phyloP scores from a whole-genome alignment of 2,888 invertebrate species.

The Melangyna quadrimaculata region DNA sequence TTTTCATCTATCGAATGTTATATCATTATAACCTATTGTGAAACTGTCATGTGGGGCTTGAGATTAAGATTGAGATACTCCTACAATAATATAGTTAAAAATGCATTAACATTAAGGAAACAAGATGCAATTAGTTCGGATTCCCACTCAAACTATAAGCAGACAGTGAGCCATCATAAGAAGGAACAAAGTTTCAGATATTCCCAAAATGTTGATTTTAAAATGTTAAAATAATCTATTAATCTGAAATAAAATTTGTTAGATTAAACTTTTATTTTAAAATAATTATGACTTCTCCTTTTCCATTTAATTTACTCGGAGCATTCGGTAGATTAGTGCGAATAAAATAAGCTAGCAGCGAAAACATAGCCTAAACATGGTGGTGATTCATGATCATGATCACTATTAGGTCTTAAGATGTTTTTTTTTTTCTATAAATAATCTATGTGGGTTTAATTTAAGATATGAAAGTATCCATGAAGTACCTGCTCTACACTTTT shows the following conservation, averaged over 20 bases:
- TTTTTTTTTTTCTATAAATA: neutral
- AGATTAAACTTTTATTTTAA: no score
- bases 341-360: neutral
- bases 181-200: neutral
- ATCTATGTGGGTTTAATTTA: slow-evolving; percentile 3
- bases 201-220: neutral
- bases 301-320: no score
- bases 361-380: neutral
- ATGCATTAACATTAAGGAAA: slow-evolving; percentile 25
- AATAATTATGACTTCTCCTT: no score
- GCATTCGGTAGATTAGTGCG: neutral
- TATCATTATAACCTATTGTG: neutral
- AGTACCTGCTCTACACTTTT: neutral
- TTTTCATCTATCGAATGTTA: neutral
- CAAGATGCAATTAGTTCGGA: slow-evolving; percentile 21
- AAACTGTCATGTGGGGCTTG: slow-evolving; percentile 33
- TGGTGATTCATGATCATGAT: slow-evolving; percentile 10
- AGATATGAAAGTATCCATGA: slow-evolving; percentile 27
- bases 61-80: slow-evolving; percentile 24
- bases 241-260: no score
- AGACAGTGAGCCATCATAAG: neutral
- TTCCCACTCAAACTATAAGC: slow-evolving; percentile 31
- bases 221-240: neutral
- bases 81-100: slow-evolving; percentile 28
- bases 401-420: neutral